phyloP scores from a whole-genome alignment of 2,113 vertebrate genomes.

The Dascyllus trimaculatus region DNA sequence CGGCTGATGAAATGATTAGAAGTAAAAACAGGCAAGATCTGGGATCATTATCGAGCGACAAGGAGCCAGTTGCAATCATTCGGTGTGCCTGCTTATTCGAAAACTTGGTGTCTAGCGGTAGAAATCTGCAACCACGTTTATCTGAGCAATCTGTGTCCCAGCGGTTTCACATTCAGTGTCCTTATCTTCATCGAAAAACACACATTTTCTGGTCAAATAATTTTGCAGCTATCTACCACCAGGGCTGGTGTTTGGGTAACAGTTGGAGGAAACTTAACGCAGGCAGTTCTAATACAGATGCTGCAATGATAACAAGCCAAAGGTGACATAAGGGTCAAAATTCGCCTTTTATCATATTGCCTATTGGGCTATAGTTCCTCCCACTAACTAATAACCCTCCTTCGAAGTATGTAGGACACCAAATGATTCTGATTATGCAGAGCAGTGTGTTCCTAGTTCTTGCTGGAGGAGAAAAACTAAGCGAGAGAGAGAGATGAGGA shows the following conservation, averaged over 20 bases:
- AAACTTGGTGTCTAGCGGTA: conserved; percentile 15
- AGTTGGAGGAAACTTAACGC: conserved; percentile 11
- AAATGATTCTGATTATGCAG: conserved; percentile 38
- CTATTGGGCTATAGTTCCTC: conserved; percentile 25
- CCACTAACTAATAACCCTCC: background rate
- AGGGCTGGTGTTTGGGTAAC: background rate
- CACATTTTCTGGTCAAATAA: background rate
- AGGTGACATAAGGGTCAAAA: conserved; percentile 53
- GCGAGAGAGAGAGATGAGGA: conserved; percentile 9
- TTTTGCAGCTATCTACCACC: background rate
- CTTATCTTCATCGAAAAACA: background rate
- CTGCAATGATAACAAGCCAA: conserved; percentile 31
- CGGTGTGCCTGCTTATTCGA: conserved; percentile 48
- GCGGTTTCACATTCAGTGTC: background rate
- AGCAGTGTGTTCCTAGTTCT: conserved; percentile 23
- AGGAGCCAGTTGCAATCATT: conserved; percentile 48
- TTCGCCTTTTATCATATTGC: conserved; percentile 55
- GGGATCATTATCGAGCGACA: conserved; percentile 54
- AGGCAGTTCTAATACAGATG: conserved; percentile 49
- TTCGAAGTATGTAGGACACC: conserved; percentile 28
- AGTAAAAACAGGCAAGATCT: conserved; percentile 41
- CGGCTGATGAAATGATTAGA: conserved; percentile 79
- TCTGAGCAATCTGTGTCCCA: background rate
- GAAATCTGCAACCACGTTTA: conserved; percentile 16
- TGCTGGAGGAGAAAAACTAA: conserved; percentile 5